Percentiles rank a stretch among this genome's conserved stretches.
These are phyloP conservation scores for Galeopsomyia nigrocyanea DNA, from an alignment of 2,888 invertebrate genomes.

Conservation along the genomic window DNA sequence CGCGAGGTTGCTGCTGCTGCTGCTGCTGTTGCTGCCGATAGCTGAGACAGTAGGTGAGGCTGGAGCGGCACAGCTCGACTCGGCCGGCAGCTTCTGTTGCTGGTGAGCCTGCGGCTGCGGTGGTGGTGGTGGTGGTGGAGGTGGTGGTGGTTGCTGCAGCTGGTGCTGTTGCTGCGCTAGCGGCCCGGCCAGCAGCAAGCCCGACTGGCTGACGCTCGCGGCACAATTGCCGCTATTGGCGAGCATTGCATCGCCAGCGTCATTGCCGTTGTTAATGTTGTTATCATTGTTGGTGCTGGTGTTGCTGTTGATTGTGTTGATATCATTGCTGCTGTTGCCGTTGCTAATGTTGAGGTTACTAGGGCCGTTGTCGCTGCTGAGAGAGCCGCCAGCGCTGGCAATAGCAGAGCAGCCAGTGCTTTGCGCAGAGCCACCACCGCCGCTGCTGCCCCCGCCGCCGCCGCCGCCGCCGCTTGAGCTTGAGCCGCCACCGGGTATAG, in stretches of 20 bases:
- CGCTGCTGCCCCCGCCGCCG: slow-evolving; percentile 43
- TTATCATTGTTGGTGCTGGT: too few species aligned
- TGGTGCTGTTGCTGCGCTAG: neutral
- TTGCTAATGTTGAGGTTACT: too few species aligned
- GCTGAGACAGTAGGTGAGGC: slow-evolving; percentile 73
- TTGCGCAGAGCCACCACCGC: slow-evolving; percentile 47
- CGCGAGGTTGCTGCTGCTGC: slow-evolving; percentile 59
- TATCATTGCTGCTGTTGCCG: too few species aligned
- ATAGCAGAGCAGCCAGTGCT: neutral
- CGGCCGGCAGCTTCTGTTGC: slow-evolving; percentile 62
- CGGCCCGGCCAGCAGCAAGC: slow-evolving; percentile 66
- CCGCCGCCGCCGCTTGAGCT: slow-evolving; percentile 33
- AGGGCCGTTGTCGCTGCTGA: slow-evolving; percentile 52
- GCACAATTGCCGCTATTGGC: neutral
- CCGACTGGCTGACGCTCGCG: slow-evolving; percentile 51
- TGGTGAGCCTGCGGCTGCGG: slow-evolving; percentile 63
- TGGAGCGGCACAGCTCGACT: slow-evolving; percentile 69
- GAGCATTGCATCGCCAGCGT: too few species aligned
- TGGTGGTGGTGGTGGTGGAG: slow-evolving; percentile 61
- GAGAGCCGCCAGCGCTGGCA: neutral
- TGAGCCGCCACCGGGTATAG: slow-evolving; percentile 53
- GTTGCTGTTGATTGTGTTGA: too few species aligned
- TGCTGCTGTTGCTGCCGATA: slow-evolving; percentile 57
- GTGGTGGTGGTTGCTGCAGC: slow-evolving; percentile 44
- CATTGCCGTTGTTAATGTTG: too few species aligned